Evolutionary conservation across 2,888 invertebrate genomes (phyloP), one percentile per base, ranked within the genome.

Genomic region (Congeria kusceri): DNA sequence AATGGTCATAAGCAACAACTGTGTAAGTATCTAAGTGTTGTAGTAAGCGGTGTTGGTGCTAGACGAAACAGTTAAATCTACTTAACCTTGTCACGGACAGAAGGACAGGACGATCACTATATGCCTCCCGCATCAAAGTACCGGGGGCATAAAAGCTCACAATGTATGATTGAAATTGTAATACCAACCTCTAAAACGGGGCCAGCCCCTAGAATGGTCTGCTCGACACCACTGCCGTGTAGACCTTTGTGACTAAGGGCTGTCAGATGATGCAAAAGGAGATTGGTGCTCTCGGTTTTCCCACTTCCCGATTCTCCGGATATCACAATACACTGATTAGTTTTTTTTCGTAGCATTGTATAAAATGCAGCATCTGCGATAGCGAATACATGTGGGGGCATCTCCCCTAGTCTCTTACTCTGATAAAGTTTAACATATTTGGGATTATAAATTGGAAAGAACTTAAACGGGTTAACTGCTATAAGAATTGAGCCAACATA

Each of bases 361-460:
- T 98, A 97, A 93, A 98, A 98, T 28, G 98, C 98, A 20, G 97
- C 96, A 93, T 98, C 98, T 9, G 98, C 98, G 59, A 98, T 97
- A 69, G 98, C 98, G 94, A 98, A 99, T 92, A 99, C 98, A 93
- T 99, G 98, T 58, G 99, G 98, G 49, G 98, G 98, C 87, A 98
- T 95, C 92, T 97, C 98, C 32, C 97, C 97, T 88, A 98, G 95
- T 88, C 97, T 95, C 92, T 97, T 96, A 94, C 97, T 98, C 94
- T 98, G 98, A 94, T 98, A 99, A 88, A 98, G 94, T 94, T 98
- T 97, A 86, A 98, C 98, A 95, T 98, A 98, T 94, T 98, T 98
- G 61, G 98, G 98, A 94, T 98, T 98, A 95, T 98, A 99, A 88
- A 99, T 98, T 27, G 98, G 98, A 94, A 98, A 98, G 94, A 98